Base-by-base conservation (phyloP, 2,113 vertebrate genomes). In the Castor canadensis region DNA sequence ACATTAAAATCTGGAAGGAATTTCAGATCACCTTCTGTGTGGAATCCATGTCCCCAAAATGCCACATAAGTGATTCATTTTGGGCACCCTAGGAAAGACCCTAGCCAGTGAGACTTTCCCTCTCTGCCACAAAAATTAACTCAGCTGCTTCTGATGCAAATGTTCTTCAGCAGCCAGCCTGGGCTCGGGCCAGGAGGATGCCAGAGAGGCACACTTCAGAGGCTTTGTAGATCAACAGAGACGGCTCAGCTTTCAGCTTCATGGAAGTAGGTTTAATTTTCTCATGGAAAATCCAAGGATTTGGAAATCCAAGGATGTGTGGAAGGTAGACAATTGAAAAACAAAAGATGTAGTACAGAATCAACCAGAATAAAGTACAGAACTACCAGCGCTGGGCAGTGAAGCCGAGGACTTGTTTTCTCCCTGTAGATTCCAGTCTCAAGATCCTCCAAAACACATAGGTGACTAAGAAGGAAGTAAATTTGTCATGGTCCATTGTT, bases 221-320 rank as follows among this genome's bases (percentile, higher is more conserved):
- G 24, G 13, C 35, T 90, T 80, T 82, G 26, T 71, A 71, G 66
- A 60, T 81, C 77, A 40, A 47, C 52, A 82, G n/a, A 56, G 73
- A 32, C 77, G n/a, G 64, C 43, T 89, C 49, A 62, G 40, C 12
- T n/a, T 71, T 92, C 8, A 66, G 84, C 40, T 85, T 43, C 47
- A 7, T 19, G 38, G 40, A 35, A 20, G 12, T 40, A 87, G 84
- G 86, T 35, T 89, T 56, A 58, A 58, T 71, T 87, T 97, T 91
- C 86, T 82, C 60, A 76, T 26, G n/a, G n/a, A n/a, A n/a, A n/a
- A n/a, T n/a, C n/a, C n/a, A n/a, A n/a, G n/a, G n/a, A n/a, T n/a
- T n/a, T 38, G 56, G 16, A 97, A 85, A 94, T 75, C 89, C 62
- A 94, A 72, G n/a, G 32, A 89, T 79, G 35, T n/a, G n/a, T n/a